Base-by-base conservation (phyloP, 2,113 vertebrate species). In the Falcunculus frontatus region DNA sequence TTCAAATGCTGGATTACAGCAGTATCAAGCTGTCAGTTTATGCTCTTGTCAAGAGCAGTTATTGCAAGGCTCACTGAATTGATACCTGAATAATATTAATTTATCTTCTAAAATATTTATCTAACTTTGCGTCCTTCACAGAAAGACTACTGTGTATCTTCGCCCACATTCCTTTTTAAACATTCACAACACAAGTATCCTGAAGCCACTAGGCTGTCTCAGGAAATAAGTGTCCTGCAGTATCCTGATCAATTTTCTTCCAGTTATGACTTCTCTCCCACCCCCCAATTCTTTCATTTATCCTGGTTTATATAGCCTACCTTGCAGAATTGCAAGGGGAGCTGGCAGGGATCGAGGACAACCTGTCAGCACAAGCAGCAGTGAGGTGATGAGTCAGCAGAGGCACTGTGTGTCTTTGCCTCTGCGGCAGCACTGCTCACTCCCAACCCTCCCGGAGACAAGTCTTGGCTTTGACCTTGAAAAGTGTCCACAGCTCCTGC, bases 371-470 rank as follows among this genome's bases (percentile, higher is more conserved):
- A 91, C 69, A 68, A 13, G 29, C 85, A 96, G 76, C 87, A 94
- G 44, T 5, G 88, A 93, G 68, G 84, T 86, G 47, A 64, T 97
- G 95, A 97, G 73, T 97, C 96, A 95, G 96, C 97, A 97, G 65
- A 91, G 89, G 75, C 56, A 10, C 41, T 13, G 42, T 62, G 84
- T n/a, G 55, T 67, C 93, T 89, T 74, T 89, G 90, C 9, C 75
- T 60, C 37, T 62, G 76, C 67, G 75, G 74, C 86, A 87, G 91
- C 52, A 60, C 57, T 6, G 3, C 70, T 95, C 42, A 8, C 65
- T 73, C 29, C 5, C n/a, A 65, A 25, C 80, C 68, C 49, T 60
- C 37, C 47, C 1, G 16, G 27, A 88, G 26, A 72, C 18, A 62
- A 59, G 59, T 35, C 39, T 70, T 53, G 17, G 9, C 55, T 87